Percentiles rank a stretch among this genome's conserved stretches.
phyloP scores from a whole-genome alignment of 2,797 vertebrate genomes.

The Muscicapa striata region DNA sequence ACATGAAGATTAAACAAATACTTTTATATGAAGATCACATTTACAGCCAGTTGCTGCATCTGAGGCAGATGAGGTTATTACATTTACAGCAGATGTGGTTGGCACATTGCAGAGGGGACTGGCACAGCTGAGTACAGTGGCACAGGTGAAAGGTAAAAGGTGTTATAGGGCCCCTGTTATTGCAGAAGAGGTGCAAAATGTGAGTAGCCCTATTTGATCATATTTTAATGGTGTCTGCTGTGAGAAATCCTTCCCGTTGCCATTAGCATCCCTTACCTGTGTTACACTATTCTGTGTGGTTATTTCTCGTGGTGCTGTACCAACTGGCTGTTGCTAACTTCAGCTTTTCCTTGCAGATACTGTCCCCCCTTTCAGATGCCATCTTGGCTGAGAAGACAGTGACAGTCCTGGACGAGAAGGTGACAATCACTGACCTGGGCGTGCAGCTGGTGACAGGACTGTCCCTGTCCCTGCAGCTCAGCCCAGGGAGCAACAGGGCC shows the following conservation, averaged over 20 bases:
- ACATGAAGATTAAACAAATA: not conserved
- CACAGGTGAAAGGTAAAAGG: not conserved
- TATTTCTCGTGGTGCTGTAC: fast-evolving
- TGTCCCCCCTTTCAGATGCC: slow-evolving; percentile 89
- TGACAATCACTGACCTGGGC: slow-evolving; percentile 89
- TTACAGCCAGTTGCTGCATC: not conserved
- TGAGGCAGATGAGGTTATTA: not conserved
- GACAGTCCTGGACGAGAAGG: slow-evolving; percentile 90
- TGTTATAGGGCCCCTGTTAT: not conserved
- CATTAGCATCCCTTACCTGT: not conserved
- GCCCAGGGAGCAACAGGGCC: slow-evolving; percentile 88
- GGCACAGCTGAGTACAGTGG: not conserved
- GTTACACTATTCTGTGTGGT: fast-evolving
- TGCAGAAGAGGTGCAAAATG: not conserved
- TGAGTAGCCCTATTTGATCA: not conserved
- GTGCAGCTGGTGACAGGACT: slow-evolving; percentile 89
- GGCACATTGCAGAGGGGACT: not conserved
- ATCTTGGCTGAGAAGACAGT: slow-evolving; percentile 89
- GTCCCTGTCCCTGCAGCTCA: slow-evolving; percentile 88
- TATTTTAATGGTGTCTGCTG: not conserved
- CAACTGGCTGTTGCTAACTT: not conserved
- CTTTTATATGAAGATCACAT: not conserved
- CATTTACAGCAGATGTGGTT: not conserved
- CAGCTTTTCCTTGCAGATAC: slow-evolving; percentile 76
- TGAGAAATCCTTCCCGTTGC: not conserved